Conservation (phyloP, 2,113 vertebrate species). For the Pedetes capensis region DNA sequence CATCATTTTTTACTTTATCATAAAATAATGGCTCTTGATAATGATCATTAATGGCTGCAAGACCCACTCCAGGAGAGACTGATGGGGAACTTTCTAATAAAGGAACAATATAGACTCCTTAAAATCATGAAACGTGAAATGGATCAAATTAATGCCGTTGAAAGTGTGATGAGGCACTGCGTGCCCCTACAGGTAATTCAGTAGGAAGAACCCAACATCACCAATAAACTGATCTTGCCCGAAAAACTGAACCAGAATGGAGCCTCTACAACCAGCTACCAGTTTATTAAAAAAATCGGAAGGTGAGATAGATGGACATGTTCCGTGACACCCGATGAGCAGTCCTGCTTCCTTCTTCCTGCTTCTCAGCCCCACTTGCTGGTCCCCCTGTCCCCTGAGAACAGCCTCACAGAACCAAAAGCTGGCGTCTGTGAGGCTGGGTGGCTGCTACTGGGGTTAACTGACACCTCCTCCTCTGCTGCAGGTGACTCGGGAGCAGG, state of each 20-base stretch:
- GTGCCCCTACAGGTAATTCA: not conserved
- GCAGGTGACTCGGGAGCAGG: not conserved
- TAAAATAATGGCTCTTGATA: not conserved
- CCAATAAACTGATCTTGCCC: not conserved
- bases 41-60: not conserved
- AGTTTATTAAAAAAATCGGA: not conserved
- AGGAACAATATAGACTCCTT: not conserved
- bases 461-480: not conserved
- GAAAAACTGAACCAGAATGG: not conserved
- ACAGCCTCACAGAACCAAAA: not conserved
- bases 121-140: not conserved
- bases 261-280: not conserved
- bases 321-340: too few species aligned
- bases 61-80: not conserved
- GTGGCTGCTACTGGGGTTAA: not conserved
- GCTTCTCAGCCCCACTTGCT: not conserved
- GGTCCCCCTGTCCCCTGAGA: not conserved
- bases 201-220: not conserved
- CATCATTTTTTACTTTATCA: not conserved
- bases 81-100: not conserved
- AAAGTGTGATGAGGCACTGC: not conserved
- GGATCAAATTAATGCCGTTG: not conserved
- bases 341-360: not conserved
- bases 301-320: not conserved
- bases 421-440: not conserved